These are phyloP conservation scores for Ibidorhyncha struthersii DNA, from an alignment of 2,113 vertebrate species.

Conservation along the genomic window DNA sequence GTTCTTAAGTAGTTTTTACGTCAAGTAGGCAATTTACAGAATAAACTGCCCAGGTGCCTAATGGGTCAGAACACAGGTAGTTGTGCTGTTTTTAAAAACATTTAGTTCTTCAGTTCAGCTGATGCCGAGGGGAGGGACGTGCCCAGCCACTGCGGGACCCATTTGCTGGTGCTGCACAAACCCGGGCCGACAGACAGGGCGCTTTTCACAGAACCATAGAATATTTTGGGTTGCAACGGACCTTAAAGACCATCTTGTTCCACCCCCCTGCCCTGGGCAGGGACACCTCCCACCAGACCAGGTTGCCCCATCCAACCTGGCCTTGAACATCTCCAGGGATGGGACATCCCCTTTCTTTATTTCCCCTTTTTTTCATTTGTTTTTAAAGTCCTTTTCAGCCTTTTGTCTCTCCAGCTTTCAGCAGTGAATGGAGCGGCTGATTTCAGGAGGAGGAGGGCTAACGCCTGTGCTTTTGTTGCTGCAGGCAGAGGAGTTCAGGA, in stretches of 20 bases:
- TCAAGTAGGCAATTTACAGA: background rate
- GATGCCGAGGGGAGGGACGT: background rate
- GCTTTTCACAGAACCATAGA: background rate
- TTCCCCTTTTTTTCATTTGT: rapidly evolving
- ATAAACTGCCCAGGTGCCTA: background rate
- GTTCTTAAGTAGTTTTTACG: background rate
- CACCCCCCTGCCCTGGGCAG: too few species aligned
- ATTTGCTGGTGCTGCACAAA: background rate
- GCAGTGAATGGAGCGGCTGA: background rate
- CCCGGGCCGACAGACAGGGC: background rate
- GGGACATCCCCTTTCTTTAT: background rate
- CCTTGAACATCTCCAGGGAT: too few species aligned
- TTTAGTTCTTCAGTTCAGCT: background rate
- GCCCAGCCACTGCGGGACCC: rapidly evolving
- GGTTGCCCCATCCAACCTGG: too few species aligned
- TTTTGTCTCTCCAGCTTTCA: background rate
- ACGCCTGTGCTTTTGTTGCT: background rate
- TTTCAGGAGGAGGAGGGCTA: background rate
- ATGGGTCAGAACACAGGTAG: background rate
- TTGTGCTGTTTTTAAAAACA: background rate
- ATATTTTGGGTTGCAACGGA: too few species aligned
- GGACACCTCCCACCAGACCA: too few species aligned
- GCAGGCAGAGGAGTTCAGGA: conserved; percentile 95
- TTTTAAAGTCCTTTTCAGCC: background rate
- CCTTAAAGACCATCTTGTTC: too few species aligned